phyloP scores from a whole-genome alignment of 64 coral and sea anemone genomes.

The Platygyra sinensis region DNA sequence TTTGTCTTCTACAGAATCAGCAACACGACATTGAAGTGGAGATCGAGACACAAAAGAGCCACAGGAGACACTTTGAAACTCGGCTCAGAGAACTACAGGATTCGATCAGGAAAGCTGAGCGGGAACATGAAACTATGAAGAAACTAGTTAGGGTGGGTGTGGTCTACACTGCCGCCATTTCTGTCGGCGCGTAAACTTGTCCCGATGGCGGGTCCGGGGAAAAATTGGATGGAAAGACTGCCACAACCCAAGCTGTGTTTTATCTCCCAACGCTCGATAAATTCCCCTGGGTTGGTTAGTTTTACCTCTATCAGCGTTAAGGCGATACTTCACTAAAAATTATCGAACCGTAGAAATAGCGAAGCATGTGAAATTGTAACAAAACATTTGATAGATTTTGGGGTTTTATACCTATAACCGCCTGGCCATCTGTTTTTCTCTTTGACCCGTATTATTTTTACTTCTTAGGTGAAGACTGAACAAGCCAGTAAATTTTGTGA shows the following conservation, averaged over 20 bases:
- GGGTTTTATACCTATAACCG: not conserved
- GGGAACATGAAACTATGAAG: slow-evolving; percentile 15
- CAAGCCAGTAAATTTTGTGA: slow-evolving; percentile 79
- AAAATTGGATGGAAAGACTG: too few relatives aligned
- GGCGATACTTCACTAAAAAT: too few relatives aligned
- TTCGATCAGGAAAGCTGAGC: slow-evolving; percentile 59
- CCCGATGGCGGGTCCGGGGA: not conserved
- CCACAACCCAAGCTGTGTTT: not conserved
- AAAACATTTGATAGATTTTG: not conserved
- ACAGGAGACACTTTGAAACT: slow-evolving; percentile 76
- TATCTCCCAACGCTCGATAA: not conserved
- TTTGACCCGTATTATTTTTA: not conserved
- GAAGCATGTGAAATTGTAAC: not conserved
- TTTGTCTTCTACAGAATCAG: slow-evolving; percentile 44
- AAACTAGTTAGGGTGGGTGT: slow-evolving; percentile 37
- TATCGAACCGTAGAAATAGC: too few relatives aligned
- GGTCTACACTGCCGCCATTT: too few relatives aligned
- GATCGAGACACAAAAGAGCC: slow-evolving; percentile 72
- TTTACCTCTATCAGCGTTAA: too few relatives aligned
- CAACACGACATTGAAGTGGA: slow-evolving; percentile 71
- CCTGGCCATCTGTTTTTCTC: not conserved
- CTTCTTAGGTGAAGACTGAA: slow-evolving; percentile 56
- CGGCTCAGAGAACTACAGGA: slow-evolving; percentile 64
- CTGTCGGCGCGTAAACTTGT: too few relatives aligned
- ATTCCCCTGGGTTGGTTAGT: too few relatives aligned